A percentile compares a stretch with the other conserved stretches of the same genome.
Conservation (phyloP, 2,113 vertebrate species). For the Eonycteris spelaea region DNA sequence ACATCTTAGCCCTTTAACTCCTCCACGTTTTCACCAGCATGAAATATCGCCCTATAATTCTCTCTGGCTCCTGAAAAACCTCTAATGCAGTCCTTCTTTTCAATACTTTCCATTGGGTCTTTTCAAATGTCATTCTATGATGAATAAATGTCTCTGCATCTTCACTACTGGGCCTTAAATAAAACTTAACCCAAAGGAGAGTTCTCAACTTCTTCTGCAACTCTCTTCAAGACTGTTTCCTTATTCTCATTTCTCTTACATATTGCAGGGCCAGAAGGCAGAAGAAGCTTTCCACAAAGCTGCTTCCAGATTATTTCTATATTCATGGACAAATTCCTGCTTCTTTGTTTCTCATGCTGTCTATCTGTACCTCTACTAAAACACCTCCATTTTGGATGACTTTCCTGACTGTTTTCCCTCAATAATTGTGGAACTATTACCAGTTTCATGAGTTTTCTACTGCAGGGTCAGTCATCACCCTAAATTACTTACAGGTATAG, state of each 20-base stretch:
- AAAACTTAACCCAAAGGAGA: neutral
- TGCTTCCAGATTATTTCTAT: neutral
- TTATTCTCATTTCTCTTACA: neutral
- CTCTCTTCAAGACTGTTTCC: neutral
- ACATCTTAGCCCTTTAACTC: neutral
- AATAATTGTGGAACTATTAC: neutral
- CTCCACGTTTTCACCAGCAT: neutral
- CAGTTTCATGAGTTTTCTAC: neutral
- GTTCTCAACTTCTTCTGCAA: neutral
- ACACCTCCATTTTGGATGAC: neutral
- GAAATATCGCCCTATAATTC: neutral
- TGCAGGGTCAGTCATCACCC: neutral
- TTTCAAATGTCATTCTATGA: neutral
- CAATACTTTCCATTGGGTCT: neutral
- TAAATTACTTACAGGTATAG: neutral
- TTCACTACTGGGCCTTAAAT: neutral
- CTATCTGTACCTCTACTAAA: neutral
- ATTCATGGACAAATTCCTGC: neutral
- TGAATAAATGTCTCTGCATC: neutral
- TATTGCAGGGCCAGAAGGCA: neutral
- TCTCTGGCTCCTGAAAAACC: neutral
- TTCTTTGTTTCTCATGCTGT: neutral
- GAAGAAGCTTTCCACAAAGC: neutral
- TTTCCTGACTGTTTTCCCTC: neutral
- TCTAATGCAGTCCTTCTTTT: neutral